Base-by-base conservation (phyloP, 1,140 invertebrate genomes). In the Oppia nitens region DNA sequence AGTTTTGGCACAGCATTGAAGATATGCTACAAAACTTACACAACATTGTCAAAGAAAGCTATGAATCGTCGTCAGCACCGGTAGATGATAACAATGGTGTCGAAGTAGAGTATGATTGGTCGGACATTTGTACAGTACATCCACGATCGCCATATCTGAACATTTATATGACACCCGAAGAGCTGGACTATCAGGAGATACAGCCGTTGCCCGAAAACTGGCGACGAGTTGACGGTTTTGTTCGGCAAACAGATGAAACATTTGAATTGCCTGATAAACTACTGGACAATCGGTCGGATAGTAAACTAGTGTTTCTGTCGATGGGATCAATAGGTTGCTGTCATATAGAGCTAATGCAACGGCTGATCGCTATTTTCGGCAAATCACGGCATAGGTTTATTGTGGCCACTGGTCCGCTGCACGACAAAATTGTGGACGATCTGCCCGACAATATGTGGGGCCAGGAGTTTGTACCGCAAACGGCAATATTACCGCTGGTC, bases 261-360 rank as follows among this genome's bases (percentile, higher is more conserved):
- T 53, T 53, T 23, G 27, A 53, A 53, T 29, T 53, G 6, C 51
- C 51, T n/a, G 26, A 53, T 2, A 25, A 29, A 53, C 26, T 53
- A n/a, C n/a, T n/a, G n/a, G n/a, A n/a, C n/a, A n/a, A n/a, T n/a
- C n/a, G n/a, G n/a, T n/a, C n/a, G n/a, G n/a, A n/a, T n/a, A n/a
- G 32, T 17, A 52, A 61, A 23, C 27, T 62, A 17, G 62, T 62
- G 17, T 56, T 40, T 25, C 62, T 61, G 9, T 60, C 56, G 23
- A 9, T 62, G 29, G 60, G 55, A 20, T 48, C 50, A n/a, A 28
- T 61, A 49, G 58, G 68, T 66, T 66, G 53, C 66, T 11, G 27
- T 63, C 26, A 66, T 64, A n/a, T 60, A 4, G 23, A 45, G 14
- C 49, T 59, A 3, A 59, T 59, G 57, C 52, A 59, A 55, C 2